These are phyloP conservation scores for Ifrita kowaldi DNA, from an alignment of 2,113 vertebrate genomes.

Conservation along the genomic window DNA sequence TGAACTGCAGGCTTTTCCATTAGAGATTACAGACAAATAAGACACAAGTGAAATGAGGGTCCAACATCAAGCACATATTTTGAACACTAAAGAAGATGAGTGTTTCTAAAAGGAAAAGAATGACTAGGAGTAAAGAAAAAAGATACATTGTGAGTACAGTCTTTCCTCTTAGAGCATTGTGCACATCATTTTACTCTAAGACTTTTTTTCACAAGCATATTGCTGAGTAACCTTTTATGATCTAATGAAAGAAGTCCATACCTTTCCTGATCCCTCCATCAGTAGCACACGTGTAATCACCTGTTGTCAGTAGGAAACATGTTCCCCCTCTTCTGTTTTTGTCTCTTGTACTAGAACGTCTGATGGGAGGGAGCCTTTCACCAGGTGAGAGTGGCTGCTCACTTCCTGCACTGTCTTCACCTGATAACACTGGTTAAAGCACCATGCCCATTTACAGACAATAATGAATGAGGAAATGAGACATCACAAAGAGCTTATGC, in stretches of 20 bases:
- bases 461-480: slow-evolving; percentile 74
- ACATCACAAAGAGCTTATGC: slow-evolving; percentile 77
- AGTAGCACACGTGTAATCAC: slow-evolving; percentile 90
- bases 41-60: slow-evolving; percentile 36
- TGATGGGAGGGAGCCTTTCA: slow-evolving; percentile 89
- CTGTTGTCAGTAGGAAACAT: slow-evolving; percentile 93
- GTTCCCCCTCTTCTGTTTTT: slow-evolving; percentile 88
- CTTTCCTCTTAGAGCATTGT: slow-evolving; percentile 43
- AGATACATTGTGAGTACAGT: slow-evolving; percentile 31
- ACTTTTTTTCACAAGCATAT: slow-evolving; percentile 43
- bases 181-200: slow-evolving; percentile 37
- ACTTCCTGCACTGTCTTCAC: slow-evolving; percentile 92
- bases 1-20: neutral
- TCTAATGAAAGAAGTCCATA: slow-evolving; percentile 77
- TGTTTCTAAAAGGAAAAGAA: slow-evolving; percentile 32
- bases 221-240: slow-evolving; percentile 54
- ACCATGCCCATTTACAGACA: slow-evolving; percentile 79
- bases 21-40: slow-evolving; percentile 9
- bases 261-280: slow-evolving; percentile 91
- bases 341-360: slow-evolving; percentile 90
- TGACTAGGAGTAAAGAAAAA: slow-evolving; percentile 13
- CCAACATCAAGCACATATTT: slow-evolving; percentile 37
- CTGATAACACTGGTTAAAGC: slow-evolving; percentile 87
- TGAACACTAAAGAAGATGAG: neutral
- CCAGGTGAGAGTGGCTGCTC: slow-evolving; percentile 90